Percentiles rank a stretch among this genome's conserved stretches.
Conservation (phyloP, 2,888 invertebrate genomes). For the Choristoneura rosaceana region DNA sequence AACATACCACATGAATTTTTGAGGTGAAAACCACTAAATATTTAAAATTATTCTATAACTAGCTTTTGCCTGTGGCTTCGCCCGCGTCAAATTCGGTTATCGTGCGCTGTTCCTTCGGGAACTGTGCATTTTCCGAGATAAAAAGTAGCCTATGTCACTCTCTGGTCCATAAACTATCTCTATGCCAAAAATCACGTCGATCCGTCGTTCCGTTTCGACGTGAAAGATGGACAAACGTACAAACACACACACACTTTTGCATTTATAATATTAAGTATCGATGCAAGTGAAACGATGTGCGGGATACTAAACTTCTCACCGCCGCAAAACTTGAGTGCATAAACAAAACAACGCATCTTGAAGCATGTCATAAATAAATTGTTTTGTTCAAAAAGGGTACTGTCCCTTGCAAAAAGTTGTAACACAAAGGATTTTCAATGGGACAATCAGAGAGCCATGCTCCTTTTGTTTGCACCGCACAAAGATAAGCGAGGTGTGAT, state of each 20-base stretch:
- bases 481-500: constrained; percentile 14
- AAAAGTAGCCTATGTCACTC: too few relatives aligned
- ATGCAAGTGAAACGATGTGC: constrained; percentile 1
- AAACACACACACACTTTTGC: too few relatives aligned
- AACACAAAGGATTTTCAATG: constrained; percentile 22
- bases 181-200: too few relatives aligned
- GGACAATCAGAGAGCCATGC: constrained; percentile 18
- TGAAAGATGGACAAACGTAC: too few relatives aligned
- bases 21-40: background rate
- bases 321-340: constrained; percentile 22
- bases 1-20: background rate
- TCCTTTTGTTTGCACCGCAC: constrained; percentile 20
- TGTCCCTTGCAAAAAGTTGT: constrained; percentile 28
- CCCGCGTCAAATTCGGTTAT: too few relatives aligned
- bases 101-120: too few relatives aligned
- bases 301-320: constrained; percentile 6
- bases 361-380: constrained; percentile 31
- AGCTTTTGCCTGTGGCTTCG: too few relatives aligned
- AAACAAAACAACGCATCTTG: constrained; percentile 28
- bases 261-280: too few relatives aligned
- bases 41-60: background rate
- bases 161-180: too few relatives aligned
- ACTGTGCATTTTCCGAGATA: too few relatives aligned
- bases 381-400: constrained; percentile 24
- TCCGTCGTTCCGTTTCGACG: too few relatives aligned